Conservation (phyloP, 2,888 invertebrate species). For the Fragum sueziense region DNA sequence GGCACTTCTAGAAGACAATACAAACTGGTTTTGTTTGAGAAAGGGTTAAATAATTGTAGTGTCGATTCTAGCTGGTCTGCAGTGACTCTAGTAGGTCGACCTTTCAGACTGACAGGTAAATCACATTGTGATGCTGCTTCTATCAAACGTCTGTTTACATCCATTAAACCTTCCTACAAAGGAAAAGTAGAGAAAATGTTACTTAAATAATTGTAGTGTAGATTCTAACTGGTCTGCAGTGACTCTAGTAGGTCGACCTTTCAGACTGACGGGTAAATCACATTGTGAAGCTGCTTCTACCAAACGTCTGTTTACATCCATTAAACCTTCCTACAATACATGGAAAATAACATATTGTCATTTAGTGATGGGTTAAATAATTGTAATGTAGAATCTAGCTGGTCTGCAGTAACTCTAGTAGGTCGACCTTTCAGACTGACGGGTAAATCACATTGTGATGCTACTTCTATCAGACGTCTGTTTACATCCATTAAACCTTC, state of each 20-base stretch:
- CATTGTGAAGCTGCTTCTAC: constrained; percentile 78
- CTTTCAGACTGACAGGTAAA: constrained; percentile 73
- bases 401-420: constrained; percentile 72
- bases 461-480: constrained; percentile 78
- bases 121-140: constrained; percentile 77
- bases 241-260: constrained; percentile 71
- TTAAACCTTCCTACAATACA: neutral
- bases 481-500: constrained; percentile 81
- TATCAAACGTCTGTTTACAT: constrained; percentile 78
- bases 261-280: constrained; percentile 74
- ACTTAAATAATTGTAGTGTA: constrained; percentile 48
- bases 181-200: neutral
- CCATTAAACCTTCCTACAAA: constrained; percentile 81
- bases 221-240: constrained; percentile 71
- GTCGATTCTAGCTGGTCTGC: constrained; percentile 71
- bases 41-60: constrained; percentile 67
- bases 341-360: neutral
- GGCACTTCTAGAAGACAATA: too few species aligned
- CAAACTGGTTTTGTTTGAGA: neutral
- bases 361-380: constrained; percentile 71
- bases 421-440: constrained; percentile 73
- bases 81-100: constrained; percentile 72
- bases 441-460: constrained; percentile 73
- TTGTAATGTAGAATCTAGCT: constrained; percentile 66
- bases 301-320: constrained; percentile 74